Percentiles rank a stretch among this genome's conserved stretches.
Evolutionary conservation across 2,888 invertebrate genomes (phyloP).

Genomic region (Hyles lineata): DNA sequence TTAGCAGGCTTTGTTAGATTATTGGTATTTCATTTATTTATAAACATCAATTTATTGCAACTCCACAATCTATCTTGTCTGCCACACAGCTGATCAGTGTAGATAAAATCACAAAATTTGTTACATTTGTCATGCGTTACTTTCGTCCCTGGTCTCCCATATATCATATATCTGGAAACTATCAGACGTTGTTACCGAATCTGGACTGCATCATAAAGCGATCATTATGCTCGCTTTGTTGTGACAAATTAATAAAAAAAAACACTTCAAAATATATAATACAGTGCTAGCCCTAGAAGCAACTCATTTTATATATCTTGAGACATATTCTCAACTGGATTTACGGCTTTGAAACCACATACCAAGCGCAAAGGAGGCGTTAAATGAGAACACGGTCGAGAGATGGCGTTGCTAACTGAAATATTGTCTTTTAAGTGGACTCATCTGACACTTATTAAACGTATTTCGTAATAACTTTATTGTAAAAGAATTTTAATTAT

Average conservation of each 20-base stretch:
- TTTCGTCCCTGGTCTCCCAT: no score
- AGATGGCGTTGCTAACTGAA: constrained; percentile 20
- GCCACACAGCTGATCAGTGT: no score
- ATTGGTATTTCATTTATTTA: no score
- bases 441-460: neutral
- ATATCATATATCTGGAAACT: no score
- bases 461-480: constrained; percentile 11
- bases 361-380: constrained; percentile 21
- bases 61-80: no score
- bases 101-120: no score
- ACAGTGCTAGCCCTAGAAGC: constrained; percentile 35
- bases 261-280: neutral
- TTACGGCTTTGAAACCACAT: constrained; percentile 26
- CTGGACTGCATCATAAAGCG: neutral
- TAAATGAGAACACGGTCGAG: constrained; percentile 22
- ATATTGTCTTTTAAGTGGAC: constrained; percentile 15
- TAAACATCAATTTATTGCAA: no score
- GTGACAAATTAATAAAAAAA: neutral
- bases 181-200: no score
- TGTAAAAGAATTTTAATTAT: neutral
- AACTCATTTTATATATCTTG: constrained; percentile 38
- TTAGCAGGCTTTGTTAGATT: no score
- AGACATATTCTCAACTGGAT: constrained; percentile 25
- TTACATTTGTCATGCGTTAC: no score
- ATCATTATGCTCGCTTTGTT: neutral